Percentiles rank a stretch among this genome's conserved stretches.
Evolutionary conservation across 2,113 vertebrate genomes (phyloP).

Genomic region (Mellivora capensis): DNA sequence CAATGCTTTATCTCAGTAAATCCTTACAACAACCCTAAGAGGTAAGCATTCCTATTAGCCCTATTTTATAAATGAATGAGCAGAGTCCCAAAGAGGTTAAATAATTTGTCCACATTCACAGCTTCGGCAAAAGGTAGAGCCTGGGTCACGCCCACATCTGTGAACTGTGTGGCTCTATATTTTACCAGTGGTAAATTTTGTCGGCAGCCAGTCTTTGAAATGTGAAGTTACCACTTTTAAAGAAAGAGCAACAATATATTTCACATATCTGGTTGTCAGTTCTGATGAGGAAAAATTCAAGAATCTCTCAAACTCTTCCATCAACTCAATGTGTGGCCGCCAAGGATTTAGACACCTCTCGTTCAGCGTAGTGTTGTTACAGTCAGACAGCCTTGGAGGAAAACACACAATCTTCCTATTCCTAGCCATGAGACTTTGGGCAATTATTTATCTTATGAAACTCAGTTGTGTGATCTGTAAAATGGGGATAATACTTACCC

Average conservation of each 20-base stretch:
- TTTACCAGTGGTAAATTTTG: fast-evolving
- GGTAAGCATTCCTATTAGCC: not conserved
- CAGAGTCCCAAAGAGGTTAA: not conserved
- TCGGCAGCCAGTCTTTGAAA: not conserved
- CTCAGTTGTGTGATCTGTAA: not conserved
- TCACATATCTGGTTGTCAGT: slow-evolving; percentile 40
- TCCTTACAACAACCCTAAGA: not conserved
- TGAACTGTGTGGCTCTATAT: not conserved
- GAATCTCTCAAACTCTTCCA: slow-evolving; percentile 21
- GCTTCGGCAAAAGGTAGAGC: not conserved
- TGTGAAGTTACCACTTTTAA: not conserved
- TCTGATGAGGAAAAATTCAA: not conserved
- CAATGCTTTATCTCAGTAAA: not conserved
- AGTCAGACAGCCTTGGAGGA: not conserved
- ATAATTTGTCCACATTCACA: not conserved
- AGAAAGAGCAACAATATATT: not conserved
- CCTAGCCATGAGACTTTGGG: not conserved
- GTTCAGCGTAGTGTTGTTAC: not conserved
- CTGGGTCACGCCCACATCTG: not conserved
- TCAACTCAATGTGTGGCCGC: not conserved
- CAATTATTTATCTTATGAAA: not conserved
- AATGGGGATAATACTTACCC: not conserved
- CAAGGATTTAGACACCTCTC: not conserved
- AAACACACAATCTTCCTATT: not conserved
- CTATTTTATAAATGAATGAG: not conserved